Evolutionary conservation across 2,113 vertebrate species (phyloP).

Genomic region (Lampris megalopsis): DNA sequence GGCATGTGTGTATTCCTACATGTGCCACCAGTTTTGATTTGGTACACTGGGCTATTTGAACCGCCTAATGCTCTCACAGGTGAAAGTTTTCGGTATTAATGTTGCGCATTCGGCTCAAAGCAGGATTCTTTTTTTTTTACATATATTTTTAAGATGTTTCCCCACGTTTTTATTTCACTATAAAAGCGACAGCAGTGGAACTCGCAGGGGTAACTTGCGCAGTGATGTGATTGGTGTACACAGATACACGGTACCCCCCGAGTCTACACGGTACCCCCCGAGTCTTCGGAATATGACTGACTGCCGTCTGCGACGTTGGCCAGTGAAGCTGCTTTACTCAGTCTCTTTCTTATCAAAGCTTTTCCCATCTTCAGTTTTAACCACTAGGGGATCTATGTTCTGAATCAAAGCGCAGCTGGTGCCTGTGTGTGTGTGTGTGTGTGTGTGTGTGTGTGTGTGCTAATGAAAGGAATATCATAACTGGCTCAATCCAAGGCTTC

Average conservation of each 20-base stretch:
- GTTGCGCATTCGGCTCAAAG: not conserved
- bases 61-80: too few species aligned
- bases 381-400: not conserved
- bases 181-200: slow-evolving; percentile 15
- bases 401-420: not conserved
- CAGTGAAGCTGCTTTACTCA: not conserved
- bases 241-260: not conserved
- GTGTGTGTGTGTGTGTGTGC: not conserved
- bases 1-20: not conserved
- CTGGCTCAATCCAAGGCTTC: not conserved
- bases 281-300: not conserved
- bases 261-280: too few species aligned
- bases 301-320: not conserved
- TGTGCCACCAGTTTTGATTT: not conserved
- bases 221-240: not conserved
- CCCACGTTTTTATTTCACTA: not conserved
- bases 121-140: not conserved
- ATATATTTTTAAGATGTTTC: slow-evolving; percentile 1
- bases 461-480: slow-evolving; percentile 30
- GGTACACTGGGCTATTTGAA: not conserved
- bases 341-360: not conserved
- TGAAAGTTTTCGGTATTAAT: not conserved
- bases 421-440: not conserved
- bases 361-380: not conserved
- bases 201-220: not conserved